phyloP scores from a whole-genome alignment of 2,888 invertebrate species.

The Tipula unca region DNA sequence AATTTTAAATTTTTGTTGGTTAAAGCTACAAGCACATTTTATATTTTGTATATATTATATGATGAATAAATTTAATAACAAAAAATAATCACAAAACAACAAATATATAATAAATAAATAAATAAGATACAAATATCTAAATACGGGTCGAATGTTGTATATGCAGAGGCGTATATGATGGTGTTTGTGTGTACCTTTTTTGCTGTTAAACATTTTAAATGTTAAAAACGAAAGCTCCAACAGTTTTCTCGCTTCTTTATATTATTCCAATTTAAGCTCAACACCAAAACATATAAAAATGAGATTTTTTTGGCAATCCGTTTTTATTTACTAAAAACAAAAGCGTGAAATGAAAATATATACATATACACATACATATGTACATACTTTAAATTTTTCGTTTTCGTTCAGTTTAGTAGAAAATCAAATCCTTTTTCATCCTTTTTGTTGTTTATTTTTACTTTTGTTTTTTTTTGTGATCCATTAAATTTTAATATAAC shows the following conservation, averaged over 20 bases:
- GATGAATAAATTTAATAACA: neutral
- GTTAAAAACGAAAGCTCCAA: neutral
- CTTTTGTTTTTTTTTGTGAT: neutral
- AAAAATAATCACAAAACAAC: neutral
- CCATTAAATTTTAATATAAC: neutral
- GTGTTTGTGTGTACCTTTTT: neutral
- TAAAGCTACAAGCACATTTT: neutral
- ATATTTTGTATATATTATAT: neutral
- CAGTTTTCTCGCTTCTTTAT: neutral
- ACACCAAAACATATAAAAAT: neutral
- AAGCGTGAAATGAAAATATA: neutral
- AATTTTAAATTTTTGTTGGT: neutral
- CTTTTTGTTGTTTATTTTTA: neutral
- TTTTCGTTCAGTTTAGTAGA: neutral
- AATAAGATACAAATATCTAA: neutral
- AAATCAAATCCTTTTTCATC: neutral
- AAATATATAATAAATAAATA: neutral
- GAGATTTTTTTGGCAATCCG: neutral
- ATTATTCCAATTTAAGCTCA: neutral
- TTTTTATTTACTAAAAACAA: slow-evolving; percentile 8
- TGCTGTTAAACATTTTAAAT: neutral
- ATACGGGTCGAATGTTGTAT: neutral
- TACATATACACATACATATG: too few species aligned
- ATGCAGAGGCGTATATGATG: neutral
- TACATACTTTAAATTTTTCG: neutral